Base-by-base conservation (phyloP, 2,113 vertebrate species). In the Seriola quinqueradiata region DNA sequence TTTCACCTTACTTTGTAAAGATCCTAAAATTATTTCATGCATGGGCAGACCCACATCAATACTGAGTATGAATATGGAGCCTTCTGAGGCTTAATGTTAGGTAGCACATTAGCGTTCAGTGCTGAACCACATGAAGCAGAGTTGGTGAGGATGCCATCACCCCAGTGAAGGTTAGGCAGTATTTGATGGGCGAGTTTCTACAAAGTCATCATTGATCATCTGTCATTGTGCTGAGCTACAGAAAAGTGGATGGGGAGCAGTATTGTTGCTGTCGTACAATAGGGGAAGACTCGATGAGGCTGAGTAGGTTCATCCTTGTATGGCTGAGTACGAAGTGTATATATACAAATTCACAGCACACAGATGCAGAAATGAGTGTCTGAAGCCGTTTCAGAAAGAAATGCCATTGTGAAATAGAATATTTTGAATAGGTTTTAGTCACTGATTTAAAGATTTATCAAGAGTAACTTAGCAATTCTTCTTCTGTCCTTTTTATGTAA, bases 171-270 rank as follows among this genome's bases (percentile, higher is more conserved):
- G 80, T 76, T 63, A 16, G 48, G 28, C 6, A 69, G 25, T 69
- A 59, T 21, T 46, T 65, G 36, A 64, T 69, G 38, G 72, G 67
- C 5, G 17, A 78, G 57, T 23, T 44, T 77, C 55, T 59, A 67
- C 58, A 74, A 70, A 83, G 60, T 77, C 69, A 34, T 69, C 23
- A 44, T 42, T 69, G 69, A 83, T 67, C 61, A 17, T 38, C 23
- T 80, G 50, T 77, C 69, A 60, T 32, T 65, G 79, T 42, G 50
- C 36, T 46, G 75, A 44, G 42, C 72, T 34, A 3, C 57, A 40
- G 74, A 63, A 65, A 72, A 74, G 54, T 61, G 17, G 36, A 60
- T 48, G 32, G 13, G 34, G 21, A 55, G 58, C 66, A 3, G 40
- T 40, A 16, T 46, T 68, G 64, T 78, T 60, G 55, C 40, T 50